Evolutionary conservation across 2,113 vertebrate genomes (phyloP).

Genomic region (Pteropus alecto): DNA sequence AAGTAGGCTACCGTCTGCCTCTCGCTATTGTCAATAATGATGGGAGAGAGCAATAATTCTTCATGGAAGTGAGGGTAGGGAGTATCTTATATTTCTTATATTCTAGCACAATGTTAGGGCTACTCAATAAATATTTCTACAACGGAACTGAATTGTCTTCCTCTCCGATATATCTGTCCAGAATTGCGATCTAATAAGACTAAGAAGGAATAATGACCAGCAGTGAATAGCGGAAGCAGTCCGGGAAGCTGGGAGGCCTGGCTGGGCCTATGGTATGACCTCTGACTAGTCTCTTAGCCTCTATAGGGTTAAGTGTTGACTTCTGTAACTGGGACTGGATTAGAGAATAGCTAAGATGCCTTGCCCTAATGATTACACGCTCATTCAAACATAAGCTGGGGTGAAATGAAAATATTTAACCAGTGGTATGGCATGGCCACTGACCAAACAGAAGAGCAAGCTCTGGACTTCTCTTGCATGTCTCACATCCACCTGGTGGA

Average conservation of each 20-base stretch:
- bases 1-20: background rate
- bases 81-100: background rate
- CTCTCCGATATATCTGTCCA: background rate
- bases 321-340: background rate
- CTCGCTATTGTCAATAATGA: background rate
- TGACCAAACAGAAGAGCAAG: background rate
- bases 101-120: background rate
- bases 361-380: background rate
- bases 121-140: background rate
- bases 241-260: background rate
- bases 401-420: background rate
- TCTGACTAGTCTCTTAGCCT: background rate
- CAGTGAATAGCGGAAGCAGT: background rate
- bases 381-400: background rate
- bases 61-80: background rate
- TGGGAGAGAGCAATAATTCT: background rate
- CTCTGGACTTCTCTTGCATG: background rate
- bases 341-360: background rate
- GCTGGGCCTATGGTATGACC: background rate
- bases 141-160: background rate
- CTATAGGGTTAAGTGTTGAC: background rate
- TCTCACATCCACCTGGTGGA: background rate
- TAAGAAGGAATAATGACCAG: background rate
- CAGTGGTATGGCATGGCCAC: background rate
- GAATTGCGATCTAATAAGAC: background rate